Evolutionary conservation across 53 echinoderm and acorn worm species (phyloP).

Genomic region (Henricia sp.): DNA sequence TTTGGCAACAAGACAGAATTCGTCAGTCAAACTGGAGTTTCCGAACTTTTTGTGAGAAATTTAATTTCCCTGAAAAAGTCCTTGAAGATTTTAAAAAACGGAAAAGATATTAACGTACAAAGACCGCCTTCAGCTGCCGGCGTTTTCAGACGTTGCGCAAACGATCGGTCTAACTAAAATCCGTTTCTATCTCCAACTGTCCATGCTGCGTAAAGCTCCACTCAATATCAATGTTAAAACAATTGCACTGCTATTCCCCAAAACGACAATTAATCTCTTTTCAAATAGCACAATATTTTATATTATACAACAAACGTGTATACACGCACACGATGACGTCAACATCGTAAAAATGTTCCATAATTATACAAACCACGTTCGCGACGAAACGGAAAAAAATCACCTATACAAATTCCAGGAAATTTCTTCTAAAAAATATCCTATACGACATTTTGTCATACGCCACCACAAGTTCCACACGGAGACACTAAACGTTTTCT

Average conservation of each 20-base stretch:
- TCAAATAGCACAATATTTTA: slow-evolving; percentile 49
- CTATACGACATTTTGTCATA: slow-evolving; percentile 4
- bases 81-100: no score
- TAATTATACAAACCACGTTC: slow-evolving; percentile 31
- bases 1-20: no score
- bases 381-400: slow-evolving; percentile 10
- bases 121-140: no score
- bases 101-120: no score
- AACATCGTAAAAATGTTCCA: slow-evolving; percentile 38
- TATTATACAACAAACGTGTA: slow-evolving; percentile 34
- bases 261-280: slow-evolving; percentile 32
- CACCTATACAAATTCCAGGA: slow-evolving; percentile 16
- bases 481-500: slow-evolving; percentile 23
- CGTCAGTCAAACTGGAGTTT: no score
- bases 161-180: no score
- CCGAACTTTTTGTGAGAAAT: no score
- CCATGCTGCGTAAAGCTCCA: slow-evolving; percentile 40
- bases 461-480: slow-evolving; percentile 36
- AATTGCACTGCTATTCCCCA: slow-evolving; percentile 52
- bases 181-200: no score
- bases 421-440: slow-evolving; percentile 22
- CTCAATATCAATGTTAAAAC: slow-evolving; percentile 35
- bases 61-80: no score
- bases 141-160: no score
- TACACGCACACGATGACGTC: slow-evolving; percentile 8